These are phyloP conservation scores for Solea solea DNA, from an alignment of 2,113 vertebrate species.

Conservation along the genomic window DNA sequence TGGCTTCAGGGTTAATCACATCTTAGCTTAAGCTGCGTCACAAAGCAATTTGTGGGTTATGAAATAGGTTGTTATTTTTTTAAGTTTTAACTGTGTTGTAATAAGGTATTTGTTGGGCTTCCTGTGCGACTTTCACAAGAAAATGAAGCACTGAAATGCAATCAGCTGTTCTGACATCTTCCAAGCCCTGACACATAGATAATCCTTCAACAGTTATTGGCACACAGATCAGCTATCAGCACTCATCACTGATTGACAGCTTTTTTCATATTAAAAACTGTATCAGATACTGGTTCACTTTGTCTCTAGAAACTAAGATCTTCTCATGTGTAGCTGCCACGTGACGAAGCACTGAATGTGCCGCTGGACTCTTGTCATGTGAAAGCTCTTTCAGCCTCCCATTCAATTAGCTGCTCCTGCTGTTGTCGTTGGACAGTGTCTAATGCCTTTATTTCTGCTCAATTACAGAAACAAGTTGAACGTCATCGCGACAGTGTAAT, in stretches of 20 bases:
- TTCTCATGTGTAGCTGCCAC: not conserved
- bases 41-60: too few species aligned
- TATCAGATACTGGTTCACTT: too few species aligned
- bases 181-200: too few species aligned
- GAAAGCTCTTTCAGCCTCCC: conserved; percentile 10
- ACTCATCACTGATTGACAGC: too few species aligned
- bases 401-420: not conserved
- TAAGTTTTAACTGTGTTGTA: not conserved
- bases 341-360: not conserved
- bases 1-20: not conserved
- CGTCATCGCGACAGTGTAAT: conserved; percentile 73
- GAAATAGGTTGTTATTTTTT: not conserved
- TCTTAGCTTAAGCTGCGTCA: not conserved
- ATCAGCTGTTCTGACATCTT: not conserved
- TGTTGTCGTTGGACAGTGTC: not conserved
- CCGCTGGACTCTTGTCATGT: conserved; percentile 19
- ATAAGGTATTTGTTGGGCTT: not conserved
- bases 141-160: not conserved
- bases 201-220: too few species aligned
- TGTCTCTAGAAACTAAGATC: not conserved
- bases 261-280: too few species aligned
- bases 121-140: not conserved
- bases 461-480: conserved; percentile 75
- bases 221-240: not conserved
- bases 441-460: conserved; percentile 16